Conservation (phyloP, 2,797 vertebrate species). For the Helarctos malayanus region DNA sequence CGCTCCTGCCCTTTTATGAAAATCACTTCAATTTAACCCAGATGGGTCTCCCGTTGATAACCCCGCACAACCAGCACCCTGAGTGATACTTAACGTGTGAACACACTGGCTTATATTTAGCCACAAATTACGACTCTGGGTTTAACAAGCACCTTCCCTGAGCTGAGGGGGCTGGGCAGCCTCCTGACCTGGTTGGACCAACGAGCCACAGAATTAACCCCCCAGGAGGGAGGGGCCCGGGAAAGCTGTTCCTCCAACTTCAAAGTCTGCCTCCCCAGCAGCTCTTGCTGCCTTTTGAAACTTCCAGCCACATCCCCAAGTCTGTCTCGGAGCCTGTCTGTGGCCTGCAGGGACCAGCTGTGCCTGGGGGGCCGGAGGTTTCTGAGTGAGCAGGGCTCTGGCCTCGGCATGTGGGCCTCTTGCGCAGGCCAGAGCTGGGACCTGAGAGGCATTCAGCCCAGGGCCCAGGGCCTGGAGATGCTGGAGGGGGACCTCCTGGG, state of each 20-base stretch:
- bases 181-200: conserved; percentile 49
- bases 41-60: conserved; percentile 88
- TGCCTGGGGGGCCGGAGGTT: background rate
- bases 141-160: conserved; percentile 80
- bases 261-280: background rate
- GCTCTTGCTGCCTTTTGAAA: conserved; percentile 48
- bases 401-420: background rate
- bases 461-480: background rate
- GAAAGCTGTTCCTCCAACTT: conserved; percentile 44
- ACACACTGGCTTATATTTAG: conserved; percentile 84
- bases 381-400: background rate
- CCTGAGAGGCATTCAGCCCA: background rate
- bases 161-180: background rate
- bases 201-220: background rate
- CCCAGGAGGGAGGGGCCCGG: background rate
- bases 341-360: background rate
- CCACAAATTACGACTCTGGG: conserved; percentile 81
- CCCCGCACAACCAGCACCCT: conserved; percentile 78
- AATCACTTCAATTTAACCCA: conserved; percentile 88
- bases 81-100: conserved; percentile 81
- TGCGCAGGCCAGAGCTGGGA: background rate
- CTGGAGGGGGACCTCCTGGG: background rate
- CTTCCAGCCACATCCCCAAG: background rate
- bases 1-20: conserved; percentile 84
- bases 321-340: background rate